Base-by-base conservation (phyloP, 1,140 invertebrate species). In the Drosophila pectinifera region DNA sequence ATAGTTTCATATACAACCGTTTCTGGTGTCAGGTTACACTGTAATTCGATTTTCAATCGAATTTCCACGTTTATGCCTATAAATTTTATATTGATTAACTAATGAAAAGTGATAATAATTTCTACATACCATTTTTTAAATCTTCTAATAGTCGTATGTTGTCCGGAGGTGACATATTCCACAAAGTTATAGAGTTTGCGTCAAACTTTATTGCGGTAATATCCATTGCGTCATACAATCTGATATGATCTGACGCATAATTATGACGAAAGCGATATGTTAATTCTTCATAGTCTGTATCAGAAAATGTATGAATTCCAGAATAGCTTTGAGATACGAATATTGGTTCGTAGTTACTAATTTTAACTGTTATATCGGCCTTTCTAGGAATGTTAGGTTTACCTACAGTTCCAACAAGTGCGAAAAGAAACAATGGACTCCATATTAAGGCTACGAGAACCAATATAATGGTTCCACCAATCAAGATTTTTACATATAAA, bases 401-500 rank as follows among this genome's bases (percentile, higher is more conserved):
- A 2, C 98, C 99, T 0, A 99, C 98, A 13, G 97, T 96, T 74
- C 97, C 97, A 4, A 98, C 97, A 36, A 99, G 94, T 0, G 98
- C 98, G 92, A 99, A 99, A 14, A 99, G 94, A 4, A 99, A 95
- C 5, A 99, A 92, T 1, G 98, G 98, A 93, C 98, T 99, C 98
- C 98, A 99, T 73, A 99, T 98, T 28, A 99, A 95, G 10, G 96
- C 96, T 65, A 99, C 97, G 62, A 99, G 96, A 36, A 96, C 91
- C 2, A 98, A 94, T 4, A 99, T 94, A 14, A 97, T 95, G 26
- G 95, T 95, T 13, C 98, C 98, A 26, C 98, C 98, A 62, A 98
- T 94, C n/a, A 98, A 91, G 90, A 99, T 99, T 92, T 99, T 99
- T 16, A 95, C 94, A 7, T 96, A 92, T 36, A 96, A 94, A 5